Percentiles rank a stretch among this genome's conserved stretches.
phyloP scores from a whole-genome alignment of 1,140 invertebrate genomes.

The Drosophila triauraria region DNA sequence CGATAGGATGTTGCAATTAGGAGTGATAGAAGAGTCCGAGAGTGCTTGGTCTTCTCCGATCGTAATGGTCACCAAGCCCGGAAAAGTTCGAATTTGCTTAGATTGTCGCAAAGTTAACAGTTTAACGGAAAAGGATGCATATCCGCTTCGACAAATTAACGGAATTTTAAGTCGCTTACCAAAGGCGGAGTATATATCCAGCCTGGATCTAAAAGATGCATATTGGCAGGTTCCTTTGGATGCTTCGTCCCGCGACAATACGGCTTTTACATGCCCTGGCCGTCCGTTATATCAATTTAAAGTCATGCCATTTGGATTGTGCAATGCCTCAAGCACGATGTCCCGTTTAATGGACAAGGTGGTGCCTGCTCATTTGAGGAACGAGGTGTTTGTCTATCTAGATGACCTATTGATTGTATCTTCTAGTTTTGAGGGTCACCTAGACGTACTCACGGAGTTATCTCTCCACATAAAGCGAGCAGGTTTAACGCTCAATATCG shows the following conservation, averaged over 20 bases:
- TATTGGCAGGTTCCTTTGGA: not conserved
- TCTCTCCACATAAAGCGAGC: slow-evolving; percentile 2
- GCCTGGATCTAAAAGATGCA: not conserved
- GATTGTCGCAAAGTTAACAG: too few species aligned
- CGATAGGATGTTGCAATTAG: too few species aligned
- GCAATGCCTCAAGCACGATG: slow-evolving; percentile 4
- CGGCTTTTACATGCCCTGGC: not conserved
- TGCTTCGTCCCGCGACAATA: not conserved
- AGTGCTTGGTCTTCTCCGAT: too few species aligned
- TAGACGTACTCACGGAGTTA: not conserved
- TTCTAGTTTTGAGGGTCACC: not conserved
- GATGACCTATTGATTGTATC: slow-evolving; percentile 1
- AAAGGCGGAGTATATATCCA: not conserved
- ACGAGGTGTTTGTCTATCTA: not conserved
- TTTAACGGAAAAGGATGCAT: too few species aligned
- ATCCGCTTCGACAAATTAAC: too few species aligned
- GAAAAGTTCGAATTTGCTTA: too few species aligned
- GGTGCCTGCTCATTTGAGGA: slow-evolving; percentile 4
- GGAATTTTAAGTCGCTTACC: not conserved
- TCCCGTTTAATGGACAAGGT: not conserved
- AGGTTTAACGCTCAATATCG: slow-evolving; percentile 8
- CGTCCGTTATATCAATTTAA: slow-evolving; percentile 1
- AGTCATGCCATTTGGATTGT: not conserved
- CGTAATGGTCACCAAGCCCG: too few species aligned
- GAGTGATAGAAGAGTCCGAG: too few species aligned